phyloP scores from a whole-genome alignment of 2,797 vertebrate genomes.

The Girardinus metallicus region DNA sequence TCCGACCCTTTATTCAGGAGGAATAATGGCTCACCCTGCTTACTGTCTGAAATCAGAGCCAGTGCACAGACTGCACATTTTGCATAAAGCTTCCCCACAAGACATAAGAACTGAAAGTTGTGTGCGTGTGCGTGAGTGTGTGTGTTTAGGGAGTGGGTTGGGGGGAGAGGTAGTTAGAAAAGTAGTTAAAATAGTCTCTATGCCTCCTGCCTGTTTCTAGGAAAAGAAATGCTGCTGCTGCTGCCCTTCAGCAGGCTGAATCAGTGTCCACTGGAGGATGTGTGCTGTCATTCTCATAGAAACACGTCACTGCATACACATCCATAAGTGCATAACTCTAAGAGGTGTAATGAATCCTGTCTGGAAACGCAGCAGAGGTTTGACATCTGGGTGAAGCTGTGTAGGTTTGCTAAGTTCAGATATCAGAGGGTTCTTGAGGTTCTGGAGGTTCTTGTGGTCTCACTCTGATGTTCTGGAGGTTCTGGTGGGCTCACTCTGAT shows the following conservation, averaged over 20 bases:
- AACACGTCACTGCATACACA: slow-evolving; percentile 21
- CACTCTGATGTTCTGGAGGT: too few relatives aligned
- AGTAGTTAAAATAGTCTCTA: slow-evolving; percentile 61
- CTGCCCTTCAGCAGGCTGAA: slow-evolving; percentile 41
- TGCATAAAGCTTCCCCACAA: slow-evolving; percentile 15
- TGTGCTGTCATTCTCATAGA: slow-evolving; percentile 40
- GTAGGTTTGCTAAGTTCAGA: slow-evolving; percentile 27
- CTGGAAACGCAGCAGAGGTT: slow-evolving; percentile 9
- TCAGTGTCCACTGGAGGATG: slow-evolving; percentile 28
- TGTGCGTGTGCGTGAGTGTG: slow-evolving; percentile 20
- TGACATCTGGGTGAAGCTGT: not conserved
- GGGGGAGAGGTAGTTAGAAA: slow-evolving; percentile 38
- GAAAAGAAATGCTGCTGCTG: slow-evolving; percentile 54
- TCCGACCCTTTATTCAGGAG: slow-evolving; percentile 2
- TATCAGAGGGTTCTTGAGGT: slow-evolving; percentile 11
- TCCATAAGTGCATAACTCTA: slow-evolving; percentile 21
- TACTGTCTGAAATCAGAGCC: slow-evolving; percentile 17
- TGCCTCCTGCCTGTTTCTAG: slow-evolving; percentile 52
- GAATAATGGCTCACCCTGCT: slow-evolving; percentile 7
- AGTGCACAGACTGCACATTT: slow-evolving; percentile 3
- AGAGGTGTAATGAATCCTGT: slow-evolving; percentile 1
- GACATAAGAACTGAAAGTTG: slow-evolving; percentile 32
- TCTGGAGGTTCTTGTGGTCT: slow-evolving; percentile 23
- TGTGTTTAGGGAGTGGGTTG: not conserved
- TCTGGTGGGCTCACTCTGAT: slow-evolving; percentile 61